Conservation (phyloP, 2,888 invertebrate species). For the Spodoptera picta region DNA sequence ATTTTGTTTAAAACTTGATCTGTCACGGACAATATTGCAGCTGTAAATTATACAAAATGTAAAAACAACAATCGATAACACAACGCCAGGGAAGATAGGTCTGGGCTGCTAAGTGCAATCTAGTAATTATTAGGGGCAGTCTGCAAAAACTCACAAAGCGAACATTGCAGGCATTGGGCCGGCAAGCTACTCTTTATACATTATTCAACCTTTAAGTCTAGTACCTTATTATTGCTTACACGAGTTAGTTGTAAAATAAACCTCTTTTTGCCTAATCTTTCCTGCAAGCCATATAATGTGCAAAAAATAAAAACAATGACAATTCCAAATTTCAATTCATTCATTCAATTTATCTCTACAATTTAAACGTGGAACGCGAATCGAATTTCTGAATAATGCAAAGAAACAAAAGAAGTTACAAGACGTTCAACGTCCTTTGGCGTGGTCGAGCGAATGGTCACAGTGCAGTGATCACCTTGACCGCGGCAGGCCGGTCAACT, state of each 20-base stretch:
- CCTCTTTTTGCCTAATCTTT: conserved; percentile 7
- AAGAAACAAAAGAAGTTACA: conserved; percentile 39
- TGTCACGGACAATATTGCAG: conserved; percentile 7
- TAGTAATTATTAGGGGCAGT: conserved; percentile 9
- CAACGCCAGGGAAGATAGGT: not conserved
- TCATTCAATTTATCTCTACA: conserved; percentile 36
- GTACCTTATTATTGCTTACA: conserved; percentile 25
- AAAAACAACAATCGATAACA: conserved; percentile 19
- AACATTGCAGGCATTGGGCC: conserved; percentile 18
- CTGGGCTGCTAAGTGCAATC: conserved; percentile 4
- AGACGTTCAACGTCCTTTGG: conserved; percentile 53
- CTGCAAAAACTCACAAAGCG: conserved; percentile 27
- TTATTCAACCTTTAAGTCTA: conserved; percentile 43
- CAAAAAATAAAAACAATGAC: conserved; percentile 19
- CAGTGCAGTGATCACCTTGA: conserved; percentile 71
- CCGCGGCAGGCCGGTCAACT: conserved; percentile 67
- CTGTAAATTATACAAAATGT: conserved; percentile 1
- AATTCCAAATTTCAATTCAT: conserved; percentile 29
- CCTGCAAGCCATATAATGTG: not conserved
- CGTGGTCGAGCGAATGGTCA: conserved; percentile 57
- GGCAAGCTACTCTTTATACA: conserved; percentile 44
- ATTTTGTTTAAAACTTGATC: conserved; percentile 23
- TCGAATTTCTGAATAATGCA: conserved; percentile 34
- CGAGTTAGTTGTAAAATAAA: conserved; percentile 23
- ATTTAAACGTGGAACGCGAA: conserved; percentile 43